Conservation (phyloP, 2,113 vertebrate genomes). For the Amia ocellicauda region DNA sequence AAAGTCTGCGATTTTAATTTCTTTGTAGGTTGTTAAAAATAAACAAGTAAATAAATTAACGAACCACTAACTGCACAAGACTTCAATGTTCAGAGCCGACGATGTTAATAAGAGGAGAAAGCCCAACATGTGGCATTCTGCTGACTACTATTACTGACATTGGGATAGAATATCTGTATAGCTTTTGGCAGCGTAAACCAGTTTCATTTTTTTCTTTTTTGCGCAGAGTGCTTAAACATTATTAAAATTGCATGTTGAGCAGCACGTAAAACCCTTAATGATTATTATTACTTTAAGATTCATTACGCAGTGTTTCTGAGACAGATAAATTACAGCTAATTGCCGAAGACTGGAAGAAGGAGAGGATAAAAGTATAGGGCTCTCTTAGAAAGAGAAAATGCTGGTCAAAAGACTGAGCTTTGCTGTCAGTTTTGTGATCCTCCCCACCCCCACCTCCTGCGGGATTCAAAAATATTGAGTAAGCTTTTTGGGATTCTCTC, state of each 20-base stretch:
- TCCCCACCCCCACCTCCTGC: background rate
- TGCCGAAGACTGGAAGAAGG: background rate
- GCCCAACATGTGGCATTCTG: background rate
- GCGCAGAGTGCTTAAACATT: background rate
- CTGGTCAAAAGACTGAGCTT: background rate
- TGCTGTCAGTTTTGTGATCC: background rate
- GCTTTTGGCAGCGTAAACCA: conserved; percentile 5
- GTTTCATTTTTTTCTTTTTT: background rate
- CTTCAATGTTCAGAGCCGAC: background rate
- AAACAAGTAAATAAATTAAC: no score
- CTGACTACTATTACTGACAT: background rate
- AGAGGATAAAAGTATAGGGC: conserved; percentile 13
- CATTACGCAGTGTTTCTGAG: background rate
- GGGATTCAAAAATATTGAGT: background rate
- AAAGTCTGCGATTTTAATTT: no score
- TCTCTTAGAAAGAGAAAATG: background rate
- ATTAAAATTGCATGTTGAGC: conserved; percentile 15
- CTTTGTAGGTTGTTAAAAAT: no score
- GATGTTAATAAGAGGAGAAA: background rate
- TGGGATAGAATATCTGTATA: background rate
- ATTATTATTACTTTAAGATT: conserved; percentile 5
- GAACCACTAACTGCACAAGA: no score
- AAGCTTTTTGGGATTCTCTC: no score
- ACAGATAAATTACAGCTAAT: conserved; percentile 16
- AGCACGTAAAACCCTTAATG: background rate